These are phyloP conservation scores for Eristalis pertinax DNA, from an alignment of 2,888 invertebrate genomes.

Conservation along the genomic window DNA sequence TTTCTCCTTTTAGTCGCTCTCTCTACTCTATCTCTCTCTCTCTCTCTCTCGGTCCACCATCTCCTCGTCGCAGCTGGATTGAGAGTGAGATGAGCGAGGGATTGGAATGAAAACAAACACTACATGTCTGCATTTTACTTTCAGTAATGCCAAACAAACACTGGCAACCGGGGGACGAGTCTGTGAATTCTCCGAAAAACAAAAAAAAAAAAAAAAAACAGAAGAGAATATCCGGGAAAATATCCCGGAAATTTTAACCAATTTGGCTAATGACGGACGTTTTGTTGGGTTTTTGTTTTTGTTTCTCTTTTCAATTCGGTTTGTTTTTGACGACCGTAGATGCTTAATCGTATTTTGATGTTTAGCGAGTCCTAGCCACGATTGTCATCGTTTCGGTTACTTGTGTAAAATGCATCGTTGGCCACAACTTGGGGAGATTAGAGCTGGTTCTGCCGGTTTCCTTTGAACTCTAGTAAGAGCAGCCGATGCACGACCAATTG, in stretches of 20 bases:
- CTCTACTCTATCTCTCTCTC: neutral
- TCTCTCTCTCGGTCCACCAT: neutral
- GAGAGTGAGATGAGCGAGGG: neutral
- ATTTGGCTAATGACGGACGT: slow-evolving; percentile 29
- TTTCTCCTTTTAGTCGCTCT: too few species aligned
- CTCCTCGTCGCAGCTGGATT: neutral
- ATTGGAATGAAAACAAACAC: slow-evolving; percentile 18
- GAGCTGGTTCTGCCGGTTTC: too few species aligned
- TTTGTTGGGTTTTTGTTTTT: neutral
- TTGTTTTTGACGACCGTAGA: too few species aligned
- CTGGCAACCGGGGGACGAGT: neutral
- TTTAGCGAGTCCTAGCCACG: neutral
- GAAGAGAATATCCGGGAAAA: neutral
- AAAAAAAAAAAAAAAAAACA: neutral
- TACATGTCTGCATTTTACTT: slow-evolving; percentile 52
- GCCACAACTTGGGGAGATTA: too few species aligned
- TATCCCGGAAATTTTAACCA: neutral
- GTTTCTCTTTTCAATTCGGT: neutral
- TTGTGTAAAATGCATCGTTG: too few species aligned
- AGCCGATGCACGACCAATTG: too few species aligned
- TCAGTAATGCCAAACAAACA: slow-evolving; percentile 42
- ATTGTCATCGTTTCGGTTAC: neutral
- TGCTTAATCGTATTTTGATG: neutral
- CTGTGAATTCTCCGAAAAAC: slow-evolving; percentile 1
- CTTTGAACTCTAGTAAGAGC: too few species aligned